Conservation (phyloP, 1,140 invertebrate species). For the Portunus trituberculatus region DNA sequence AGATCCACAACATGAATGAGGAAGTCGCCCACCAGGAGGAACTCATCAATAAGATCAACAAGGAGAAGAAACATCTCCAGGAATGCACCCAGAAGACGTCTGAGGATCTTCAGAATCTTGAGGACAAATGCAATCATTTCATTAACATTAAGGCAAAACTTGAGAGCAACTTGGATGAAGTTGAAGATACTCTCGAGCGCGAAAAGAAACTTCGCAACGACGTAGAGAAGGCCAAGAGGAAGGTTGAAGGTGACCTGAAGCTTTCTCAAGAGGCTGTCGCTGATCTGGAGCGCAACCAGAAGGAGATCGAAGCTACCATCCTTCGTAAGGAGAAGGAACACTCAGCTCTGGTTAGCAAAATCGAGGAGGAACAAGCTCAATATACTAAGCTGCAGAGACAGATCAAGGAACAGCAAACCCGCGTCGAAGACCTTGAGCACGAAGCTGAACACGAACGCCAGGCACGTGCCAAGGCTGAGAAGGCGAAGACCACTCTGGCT, state of each 20-base stretch:
- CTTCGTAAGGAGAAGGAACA: constrained; percentile 99
- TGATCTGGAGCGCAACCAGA: constrained; percentile 87
- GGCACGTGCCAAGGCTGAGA: constrained; percentile 82
- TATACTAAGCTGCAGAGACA: constrained; percentile 84
- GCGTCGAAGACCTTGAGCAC: constrained; percentile 84
- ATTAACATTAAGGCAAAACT: constrained; percentile 88
- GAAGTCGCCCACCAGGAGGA: constrained; percentile 63
- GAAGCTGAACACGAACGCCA: constrained; percentile 81
- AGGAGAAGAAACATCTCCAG: constrained; percentile 64
- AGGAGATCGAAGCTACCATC: constrained; percentile 97
- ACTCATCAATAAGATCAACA: constrained; percentile 56
- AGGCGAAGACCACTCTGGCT: constrained; percentile 81
- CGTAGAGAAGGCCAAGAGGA: constrained; percentile 82
- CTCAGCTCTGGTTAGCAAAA: constrained; percentile 86
- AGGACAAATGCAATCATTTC: constrained; percentile 85
- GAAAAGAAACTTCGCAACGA: constrained; percentile 97
- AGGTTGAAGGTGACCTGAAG: constrained; percentile 80
- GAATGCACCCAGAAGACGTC: constrained; percentile 67
- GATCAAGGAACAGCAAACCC: constrained; percentile 84
- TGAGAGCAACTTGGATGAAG: constrained; percentile 90
- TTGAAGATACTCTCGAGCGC: constrained; percentile 83
- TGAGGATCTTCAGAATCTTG: constrained; percentile 84
- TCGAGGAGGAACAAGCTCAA: constrained; percentile 85
- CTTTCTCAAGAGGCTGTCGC: constrained; percentile 82
- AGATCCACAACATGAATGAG: constrained; percentile 44